Base-by-base conservation (phyloP, 2,797 vertebrate species). In the Chelon auratus region DNA sequence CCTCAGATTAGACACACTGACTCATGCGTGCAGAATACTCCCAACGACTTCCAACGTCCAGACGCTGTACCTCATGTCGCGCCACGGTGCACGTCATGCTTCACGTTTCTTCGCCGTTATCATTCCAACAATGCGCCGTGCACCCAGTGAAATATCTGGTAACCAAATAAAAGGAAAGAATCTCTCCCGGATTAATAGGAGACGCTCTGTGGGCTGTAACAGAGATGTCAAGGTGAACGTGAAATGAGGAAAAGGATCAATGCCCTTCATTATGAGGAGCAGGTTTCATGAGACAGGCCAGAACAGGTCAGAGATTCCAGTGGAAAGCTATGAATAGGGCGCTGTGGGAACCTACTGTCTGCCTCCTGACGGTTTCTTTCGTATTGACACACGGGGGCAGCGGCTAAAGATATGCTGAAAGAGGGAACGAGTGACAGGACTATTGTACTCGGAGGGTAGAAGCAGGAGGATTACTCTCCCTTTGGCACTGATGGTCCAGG, bases 221-320 rank as follows among this genome's bases (percentile, higher is more conserved):
- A 37, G 82, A 89, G 89, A 86, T 58, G 87, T 90, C 84, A 90
- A 91, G 87, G 91, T 89, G 88, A 91, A 87, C 72, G 82, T 79
- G 77, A 80, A 89, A 84, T 72, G 84, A 87, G 85, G 59, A 76
- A 55, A 62, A 65, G 83, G 81, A 87, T 93, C 90, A 90, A 87
- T 90, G 88, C 52, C 75, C 56, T 84, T 89, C 88, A 87, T 91
- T 89, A 89, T 85, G 75, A 84, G 86, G 88, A 89, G 85, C 85
- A 80, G 82, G 82, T 90, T 92, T 91, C 87, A 89, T 59, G 72
- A 91, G 81, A 84, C 93, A 85, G 81, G 92, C 88, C 86, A 57
- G 83, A 83, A 90, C 92, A 93, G 90, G 91, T 91, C 81, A 73
- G 79, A 87, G 88, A 94, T 93, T 92, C 90, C 85, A 57, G 66